Conservation (phyloP, 2,797 vertebrate genomes). For the Schizopygopsis pylzovi region DNA sequence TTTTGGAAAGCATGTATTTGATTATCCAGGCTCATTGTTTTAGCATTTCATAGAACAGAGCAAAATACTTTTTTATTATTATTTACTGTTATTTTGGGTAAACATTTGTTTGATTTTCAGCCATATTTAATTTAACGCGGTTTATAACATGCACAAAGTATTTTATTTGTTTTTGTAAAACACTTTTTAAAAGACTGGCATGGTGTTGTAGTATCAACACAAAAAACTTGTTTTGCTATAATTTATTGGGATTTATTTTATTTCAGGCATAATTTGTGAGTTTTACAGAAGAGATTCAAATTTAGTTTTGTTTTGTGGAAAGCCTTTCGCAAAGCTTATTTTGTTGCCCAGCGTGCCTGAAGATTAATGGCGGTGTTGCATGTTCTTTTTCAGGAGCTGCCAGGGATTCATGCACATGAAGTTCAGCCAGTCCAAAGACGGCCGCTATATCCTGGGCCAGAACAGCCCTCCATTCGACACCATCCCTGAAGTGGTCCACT, state of each 20-base stretch:
- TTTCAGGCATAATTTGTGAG: not conserved
- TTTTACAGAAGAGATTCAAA: not conserved
- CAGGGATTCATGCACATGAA: slow-evolving; percentile 95
- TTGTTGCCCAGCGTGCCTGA: not conserved
- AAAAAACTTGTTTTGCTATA: too few relatives aligned
- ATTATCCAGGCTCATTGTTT: too few relatives aligned
- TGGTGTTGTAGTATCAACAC: too few relatives aligned
- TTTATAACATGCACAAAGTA: too few relatives aligned
- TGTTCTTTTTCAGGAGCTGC: slow-evolving; percentile 82
- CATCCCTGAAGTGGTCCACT: slow-evolving; percentile 85
- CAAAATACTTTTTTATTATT: too few relatives aligned
- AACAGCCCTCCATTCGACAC: slow-evolving; percentile 88
- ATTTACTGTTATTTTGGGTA: too few relatives aligned
- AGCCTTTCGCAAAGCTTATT: not conserved
- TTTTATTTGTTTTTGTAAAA: too few relatives aligned
- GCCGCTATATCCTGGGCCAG: slow-evolving; percentile 86
- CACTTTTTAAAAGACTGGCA: not conserved
- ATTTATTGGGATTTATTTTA: not conserved
- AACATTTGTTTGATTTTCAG: not conserved
- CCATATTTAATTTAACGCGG: not conserved
- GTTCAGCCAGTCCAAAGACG: slow-evolving; percentile 83
- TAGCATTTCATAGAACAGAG: too few relatives aligned
- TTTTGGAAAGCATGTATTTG: too few relatives aligned
- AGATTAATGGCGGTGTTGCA: not conserved
- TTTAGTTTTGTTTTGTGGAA: not conserved